phyloP scores from a whole-genome alignment of 2,888 invertebrate genomes.

The Agriopis leucophaearia region DNA sequence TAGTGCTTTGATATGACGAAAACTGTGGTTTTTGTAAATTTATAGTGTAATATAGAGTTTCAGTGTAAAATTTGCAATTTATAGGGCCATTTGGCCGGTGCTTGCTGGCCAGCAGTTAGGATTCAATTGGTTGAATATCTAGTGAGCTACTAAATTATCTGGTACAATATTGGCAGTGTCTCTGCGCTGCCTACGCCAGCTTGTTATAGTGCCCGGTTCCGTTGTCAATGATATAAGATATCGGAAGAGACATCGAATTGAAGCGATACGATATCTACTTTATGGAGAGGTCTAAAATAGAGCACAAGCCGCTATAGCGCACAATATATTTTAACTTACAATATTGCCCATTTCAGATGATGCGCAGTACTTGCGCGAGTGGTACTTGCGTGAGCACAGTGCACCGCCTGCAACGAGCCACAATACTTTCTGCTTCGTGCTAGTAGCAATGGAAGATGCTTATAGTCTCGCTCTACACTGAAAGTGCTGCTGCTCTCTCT shows the following conservation, averaged over 20 bases:
- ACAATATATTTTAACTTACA: neutral
- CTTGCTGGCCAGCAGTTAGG: conserved; percentile 22
- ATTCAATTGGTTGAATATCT: conserved; percentile 37
- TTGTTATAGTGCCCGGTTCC: conserved; percentile 31
- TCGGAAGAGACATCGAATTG: conserved; percentile 33
- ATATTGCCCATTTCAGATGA: neutral
- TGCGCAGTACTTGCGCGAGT: no score
- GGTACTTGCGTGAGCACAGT: no score
- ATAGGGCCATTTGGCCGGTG: conserved; percentile 35
- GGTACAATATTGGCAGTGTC: conserved; percentile 46
- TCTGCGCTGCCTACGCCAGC: conserved; percentile 41
- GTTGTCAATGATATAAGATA: conserved; percentile 34
- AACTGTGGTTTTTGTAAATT: conserved; percentile 24
- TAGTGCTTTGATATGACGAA: conserved; percentile 38
- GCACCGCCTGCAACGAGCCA: no score
- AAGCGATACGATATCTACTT: conserved; percentile 29
- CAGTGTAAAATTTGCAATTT: conserved; percentile 32
- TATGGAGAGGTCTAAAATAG: conserved; percentile 22
- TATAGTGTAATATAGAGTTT: conserved; percentile 38
- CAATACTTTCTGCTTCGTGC: no score
- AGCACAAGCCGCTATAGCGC: neutral
- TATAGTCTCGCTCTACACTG: no score
- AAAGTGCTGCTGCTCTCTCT: no score
- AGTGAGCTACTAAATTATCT: conserved; percentile 39
- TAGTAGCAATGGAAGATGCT: no score